Conservation (phyloP, 2,797 vertebrate genomes). For the Gouania willdenowi region DNA sequence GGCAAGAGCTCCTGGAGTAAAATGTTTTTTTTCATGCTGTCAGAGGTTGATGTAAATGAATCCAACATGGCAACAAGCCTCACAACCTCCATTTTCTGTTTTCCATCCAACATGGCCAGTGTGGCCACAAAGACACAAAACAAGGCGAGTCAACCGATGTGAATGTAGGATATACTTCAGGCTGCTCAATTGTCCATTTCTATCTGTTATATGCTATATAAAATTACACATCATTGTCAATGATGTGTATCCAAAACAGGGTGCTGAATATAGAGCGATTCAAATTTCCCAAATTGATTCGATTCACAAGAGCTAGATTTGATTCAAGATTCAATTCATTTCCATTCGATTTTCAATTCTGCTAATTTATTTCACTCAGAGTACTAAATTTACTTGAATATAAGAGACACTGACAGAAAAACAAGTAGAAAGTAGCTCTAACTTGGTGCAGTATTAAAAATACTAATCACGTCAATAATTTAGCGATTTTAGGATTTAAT, state of each 20-base stretch:
- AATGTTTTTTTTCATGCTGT: constrained; percentile 26
- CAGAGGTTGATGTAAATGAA: constrained; percentile 35
- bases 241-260: constrained; percentile 9
- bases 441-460: too few species aligned
- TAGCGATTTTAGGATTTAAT: too few species aligned
- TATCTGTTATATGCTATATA: not conserved
- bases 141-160: constrained; percentile 20
- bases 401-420: too few species aligned
- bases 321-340: too few species aligned
- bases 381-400: too few species aligned
- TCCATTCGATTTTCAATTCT: too few species aligned
- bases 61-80: constrained; percentile 22
- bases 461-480: too few species aligned
- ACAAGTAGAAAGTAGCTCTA: too few species aligned
- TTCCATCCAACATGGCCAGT: not conserved
- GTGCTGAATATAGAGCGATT: too few species aligned
- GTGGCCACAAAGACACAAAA: not conserved
- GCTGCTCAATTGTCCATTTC: not conserved
- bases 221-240: constrained; percentile 7
- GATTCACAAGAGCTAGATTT: too few species aligned
- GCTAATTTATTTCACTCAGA: too few species aligned
- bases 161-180: not conserved
- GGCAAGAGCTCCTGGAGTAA: constrained; percentile 26
- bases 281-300: too few species aligned
- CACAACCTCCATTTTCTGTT: constrained; percentile 13